These are phyloP conservation scores for Andrena fulva DNA, from an alignment of 2,888 invertebrate species.

Conservation along the genomic window DNA sequence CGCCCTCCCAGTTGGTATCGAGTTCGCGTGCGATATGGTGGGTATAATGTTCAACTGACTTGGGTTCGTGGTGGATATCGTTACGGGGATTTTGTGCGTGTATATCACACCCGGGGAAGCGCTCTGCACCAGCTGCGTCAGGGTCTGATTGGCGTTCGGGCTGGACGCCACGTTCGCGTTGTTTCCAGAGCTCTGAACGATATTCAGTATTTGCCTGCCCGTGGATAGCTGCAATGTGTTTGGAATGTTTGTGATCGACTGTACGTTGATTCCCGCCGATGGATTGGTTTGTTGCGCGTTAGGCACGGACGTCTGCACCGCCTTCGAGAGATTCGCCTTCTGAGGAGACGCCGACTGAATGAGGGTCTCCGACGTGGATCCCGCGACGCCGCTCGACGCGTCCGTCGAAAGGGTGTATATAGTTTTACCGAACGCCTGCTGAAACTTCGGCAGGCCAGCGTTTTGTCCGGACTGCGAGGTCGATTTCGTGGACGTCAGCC, in stretches of 20 bases:
- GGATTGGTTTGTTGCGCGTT: slow-evolving; percentile 72
- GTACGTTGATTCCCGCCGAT: slow-evolving; percentile 75
- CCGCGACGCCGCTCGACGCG: slow-evolving; percentile 59
- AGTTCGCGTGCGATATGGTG: slow-evolving; percentile 79
- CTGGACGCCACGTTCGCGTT: slow-evolving; percentile 69
- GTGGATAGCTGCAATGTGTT: slow-evolving; percentile 76
- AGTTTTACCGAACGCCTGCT: slow-evolving; percentile 92
- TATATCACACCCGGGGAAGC: slow-evolving; percentile 89
- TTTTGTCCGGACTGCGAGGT: slow-evolving; percentile 76
- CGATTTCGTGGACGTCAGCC: slow-evolving; percentile 69
- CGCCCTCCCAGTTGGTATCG: slow-evolving; percentile 77
- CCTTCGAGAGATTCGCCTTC: slow-evolving; percentile 82
- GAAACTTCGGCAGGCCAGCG: slow-evolving; percentile 89
- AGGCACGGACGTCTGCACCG: slow-evolving; percentile 83
- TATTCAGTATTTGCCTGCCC: slow-evolving; percentile 80
- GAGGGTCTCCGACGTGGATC: slow-evolving; percentile 52
- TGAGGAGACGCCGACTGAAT: slow-evolving; percentile 73
- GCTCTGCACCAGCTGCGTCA: slow-evolving; percentile 81
- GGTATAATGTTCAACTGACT: slow-evolving; percentile 82
- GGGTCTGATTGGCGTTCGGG: slow-evolving; percentile 76
- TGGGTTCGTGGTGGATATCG: slow-evolving; percentile 83
- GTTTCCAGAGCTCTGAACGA: slow-evolving; percentile 78
- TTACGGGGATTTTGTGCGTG: slow-evolving; percentile 90
- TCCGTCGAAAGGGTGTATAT: slow-evolving; percentile 84
- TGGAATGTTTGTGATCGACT: slow-evolving; percentile 79